phyloP scores from a whole-genome alignment of 2,888 invertebrate genomes.

The Folsomia candida region DNA sequence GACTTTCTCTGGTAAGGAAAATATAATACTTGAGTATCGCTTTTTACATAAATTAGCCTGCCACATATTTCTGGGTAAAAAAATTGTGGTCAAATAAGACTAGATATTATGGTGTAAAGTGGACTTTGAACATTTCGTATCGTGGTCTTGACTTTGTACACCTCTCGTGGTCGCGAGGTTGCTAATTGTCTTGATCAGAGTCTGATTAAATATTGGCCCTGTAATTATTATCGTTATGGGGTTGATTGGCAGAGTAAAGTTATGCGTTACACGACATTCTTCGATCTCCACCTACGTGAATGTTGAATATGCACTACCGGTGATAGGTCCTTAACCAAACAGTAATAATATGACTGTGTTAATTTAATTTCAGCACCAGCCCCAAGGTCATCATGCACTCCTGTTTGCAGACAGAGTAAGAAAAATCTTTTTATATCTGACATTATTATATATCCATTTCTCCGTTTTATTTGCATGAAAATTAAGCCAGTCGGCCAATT shows the following conservation, averaged over 20 bases:
- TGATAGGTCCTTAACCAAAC: background rate
- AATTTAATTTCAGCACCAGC: conserved; percentile 30
- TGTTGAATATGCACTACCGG: too few species aligned
- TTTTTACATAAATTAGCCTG: background rate
- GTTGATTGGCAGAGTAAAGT: too few species aligned
- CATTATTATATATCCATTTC: too few species aligned
- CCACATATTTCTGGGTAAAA: background rate
- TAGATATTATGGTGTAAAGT: too few species aligned
- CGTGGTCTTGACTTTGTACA: too few species aligned
- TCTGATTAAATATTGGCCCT: background rate
- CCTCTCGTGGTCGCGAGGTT: too few species aligned
- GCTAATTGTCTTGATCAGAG: background rate
- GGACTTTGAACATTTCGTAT: conserved; percentile 1
- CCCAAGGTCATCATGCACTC: conserved; percentile 26
- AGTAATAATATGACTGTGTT: background rate
- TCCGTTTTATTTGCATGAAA: too few species aligned
- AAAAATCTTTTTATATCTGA: too few species aligned
- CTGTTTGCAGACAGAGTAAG: conserved; percentile 38
- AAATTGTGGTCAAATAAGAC: too few species aligned
- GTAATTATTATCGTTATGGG: background rate
- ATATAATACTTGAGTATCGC: background rate
- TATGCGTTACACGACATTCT: too few species aligned
- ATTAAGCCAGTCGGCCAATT: too few species aligned
- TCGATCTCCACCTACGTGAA: too few species aligned
- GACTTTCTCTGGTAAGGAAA: conserved; percentile 36